Percentiles rank a stretch among this genome's conserved stretches.
Conservation (phyloP, 2,797 vertebrate species). For the Enteromius unitaeniatus region DNA sequence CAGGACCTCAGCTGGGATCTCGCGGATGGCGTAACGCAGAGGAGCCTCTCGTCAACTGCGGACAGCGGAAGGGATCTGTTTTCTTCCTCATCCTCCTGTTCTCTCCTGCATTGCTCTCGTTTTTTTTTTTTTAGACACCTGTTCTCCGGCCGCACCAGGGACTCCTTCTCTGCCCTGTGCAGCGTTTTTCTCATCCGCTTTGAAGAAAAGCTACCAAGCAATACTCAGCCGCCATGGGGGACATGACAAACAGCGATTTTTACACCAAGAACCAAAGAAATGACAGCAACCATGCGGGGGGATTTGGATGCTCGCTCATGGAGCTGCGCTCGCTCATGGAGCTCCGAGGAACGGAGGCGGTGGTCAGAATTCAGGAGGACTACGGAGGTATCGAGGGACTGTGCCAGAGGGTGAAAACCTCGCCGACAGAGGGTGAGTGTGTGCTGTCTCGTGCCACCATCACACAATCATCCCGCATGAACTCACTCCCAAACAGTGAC, state of each 20-base stretch:
- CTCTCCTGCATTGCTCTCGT: slow-evolving; percentile 55
- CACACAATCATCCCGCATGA: slow-evolving; percentile 6
- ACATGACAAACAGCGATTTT: slow-evolving; percentile 99
- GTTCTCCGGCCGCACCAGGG: slow-evolving; percentile 55
- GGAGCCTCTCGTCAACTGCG: slow-evolving; percentile 43
- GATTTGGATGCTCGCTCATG: slow-evolving; percentile 91
- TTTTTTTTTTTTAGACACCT: slow-evolving; percentile 41
- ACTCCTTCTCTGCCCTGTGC: slow-evolving; percentile 54
- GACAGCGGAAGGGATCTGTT: slow-evolving; percentile 43
- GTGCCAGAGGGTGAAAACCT: slow-evolving; percentile 94
- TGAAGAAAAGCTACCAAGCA: slow-evolving; percentile 62
- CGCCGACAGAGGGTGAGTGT: slow-evolving; percentile 92
- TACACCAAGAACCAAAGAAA: slow-evolving; percentile 99
- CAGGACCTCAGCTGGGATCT: slow-evolving; percentile 66
- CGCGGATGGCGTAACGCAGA: slow-evolving; percentile 49
- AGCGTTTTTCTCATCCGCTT: slow-evolving; percentile 48
- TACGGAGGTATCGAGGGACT: slow-evolving; percentile 92
- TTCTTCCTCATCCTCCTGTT: slow-evolving; percentile 47
- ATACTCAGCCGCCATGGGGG: slow-evolving; percentile 88
- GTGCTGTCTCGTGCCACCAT: not conserved
- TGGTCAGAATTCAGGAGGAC: slow-evolving; percentile 96
- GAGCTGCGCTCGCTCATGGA: slow-evolving; percentile 98
- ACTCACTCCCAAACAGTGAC: slow-evolving; percentile 2
- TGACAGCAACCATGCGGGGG: slow-evolving; percentile 87
- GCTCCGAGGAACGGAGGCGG: slow-evolving; percentile 92